Conservation (phyloP, 2,888 invertebrate genomes). For the Molanna angustata region DNA sequence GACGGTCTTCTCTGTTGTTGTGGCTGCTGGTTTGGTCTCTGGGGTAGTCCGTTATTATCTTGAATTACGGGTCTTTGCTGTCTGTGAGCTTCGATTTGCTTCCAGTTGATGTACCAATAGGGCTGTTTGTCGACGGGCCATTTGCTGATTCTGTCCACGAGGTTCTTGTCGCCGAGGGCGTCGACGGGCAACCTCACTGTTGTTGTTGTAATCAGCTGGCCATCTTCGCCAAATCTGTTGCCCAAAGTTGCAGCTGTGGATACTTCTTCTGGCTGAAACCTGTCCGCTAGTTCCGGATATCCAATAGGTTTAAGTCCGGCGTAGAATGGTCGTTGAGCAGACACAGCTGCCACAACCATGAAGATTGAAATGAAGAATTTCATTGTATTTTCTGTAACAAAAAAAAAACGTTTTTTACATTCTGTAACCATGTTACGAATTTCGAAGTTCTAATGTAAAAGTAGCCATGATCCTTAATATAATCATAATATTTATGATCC, state of each 20-base stretch:
- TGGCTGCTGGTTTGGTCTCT: neutral
- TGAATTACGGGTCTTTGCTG: slow-evolving; percentile 37
- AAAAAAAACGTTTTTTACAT: neutral
- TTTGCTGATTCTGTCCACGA: slow-evolving; percentile 61
- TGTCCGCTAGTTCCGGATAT: slow-evolving; percentile 54
- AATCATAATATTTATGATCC: no score
- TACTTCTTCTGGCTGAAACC: slow-evolving; percentile 37
- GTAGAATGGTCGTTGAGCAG: slow-evolving; percentile 63
- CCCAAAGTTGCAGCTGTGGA: slow-evolving; percentile 38
- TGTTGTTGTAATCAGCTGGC: slow-evolving; percentile 41
- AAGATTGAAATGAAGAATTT: slow-evolving; percentile 27
- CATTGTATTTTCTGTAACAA: slow-evolving; percentile 9
- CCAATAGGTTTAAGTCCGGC: slow-evolving; percentile 59
- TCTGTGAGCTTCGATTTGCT: slow-evolving; percentile 60
- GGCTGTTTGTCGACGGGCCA: slow-evolving; percentile 67
- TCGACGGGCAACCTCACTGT: slow-evolving; percentile 59
- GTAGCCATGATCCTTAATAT: no score
- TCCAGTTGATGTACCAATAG: slow-evolving; percentile 71
- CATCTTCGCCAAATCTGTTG: slow-evolving; percentile 55
- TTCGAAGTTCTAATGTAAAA: no score
- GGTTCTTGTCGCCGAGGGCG: slow-evolving; percentile 61
- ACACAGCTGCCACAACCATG: slow-evolving; percentile 38
- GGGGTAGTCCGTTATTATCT: neutral
- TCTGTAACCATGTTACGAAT: no score
- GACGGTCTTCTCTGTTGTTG: no score